Evolutionary conservation across 2,113 vertebrate genomes (phyloP).

Genomic region (Gambusia affinis): DNA sequence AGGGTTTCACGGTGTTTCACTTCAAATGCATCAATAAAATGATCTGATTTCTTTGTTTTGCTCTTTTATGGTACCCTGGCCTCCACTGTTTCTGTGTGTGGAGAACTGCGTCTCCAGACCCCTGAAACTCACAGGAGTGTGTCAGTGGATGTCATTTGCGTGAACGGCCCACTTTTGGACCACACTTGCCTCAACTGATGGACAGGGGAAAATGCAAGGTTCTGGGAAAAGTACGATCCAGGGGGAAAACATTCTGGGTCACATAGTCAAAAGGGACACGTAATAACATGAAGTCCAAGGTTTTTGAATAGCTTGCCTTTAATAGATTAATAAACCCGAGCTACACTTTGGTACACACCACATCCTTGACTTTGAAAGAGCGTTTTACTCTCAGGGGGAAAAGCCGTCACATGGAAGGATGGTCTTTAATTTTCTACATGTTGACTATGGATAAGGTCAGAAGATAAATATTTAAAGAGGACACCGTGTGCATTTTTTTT

Average conservation of each 20-base stretch:
- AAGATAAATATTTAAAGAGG: slow-evolving; percentile 12
- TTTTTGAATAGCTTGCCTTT: not conserved
- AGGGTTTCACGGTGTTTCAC: no score
- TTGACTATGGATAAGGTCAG: not conserved
- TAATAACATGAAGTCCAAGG: not conserved
- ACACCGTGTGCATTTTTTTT: not conserved
- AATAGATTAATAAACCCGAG: not conserved
- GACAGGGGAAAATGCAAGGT: no score
- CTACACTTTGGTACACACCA: not conserved
- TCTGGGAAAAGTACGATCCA: no score
- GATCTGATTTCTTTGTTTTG: not conserved
- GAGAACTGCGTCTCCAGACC: no score
- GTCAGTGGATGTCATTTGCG: no score
- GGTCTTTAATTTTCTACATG: not conserved
- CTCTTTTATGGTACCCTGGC: not conserved
- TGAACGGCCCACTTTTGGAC: no score
- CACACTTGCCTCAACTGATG: no score
- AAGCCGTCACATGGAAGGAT: not conserved
- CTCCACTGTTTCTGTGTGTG: not conserved
- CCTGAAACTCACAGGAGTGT: no score
- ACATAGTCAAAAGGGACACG: no score
- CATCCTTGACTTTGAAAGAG: no score
- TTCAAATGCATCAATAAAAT: no score
- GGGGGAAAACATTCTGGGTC: not conserved
- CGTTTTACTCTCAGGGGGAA: not conserved